Evolutionary conservation across 2,888 invertebrate species (phyloP), one percentile per base, ranked within the genome.

Genomic region (Agrotis exclamationis): DNA sequence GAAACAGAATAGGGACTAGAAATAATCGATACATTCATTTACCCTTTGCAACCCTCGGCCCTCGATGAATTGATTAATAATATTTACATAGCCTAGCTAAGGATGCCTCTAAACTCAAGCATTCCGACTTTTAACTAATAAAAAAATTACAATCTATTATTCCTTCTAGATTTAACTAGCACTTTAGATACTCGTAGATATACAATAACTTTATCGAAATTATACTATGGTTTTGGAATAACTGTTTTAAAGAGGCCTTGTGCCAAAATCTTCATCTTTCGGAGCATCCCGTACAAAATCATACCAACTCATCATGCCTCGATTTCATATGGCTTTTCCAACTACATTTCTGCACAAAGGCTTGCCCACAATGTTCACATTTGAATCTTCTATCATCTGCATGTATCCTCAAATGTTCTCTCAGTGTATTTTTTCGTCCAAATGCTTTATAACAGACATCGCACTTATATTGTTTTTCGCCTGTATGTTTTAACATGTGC

Each of bases 401-500:
- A 54, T 85, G 84, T 47, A 84, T 84, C 13, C 75, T 67, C 18
- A 86, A 16, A 70, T 85, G 84, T 20, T 84, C 74, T 18, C 39
- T 72, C 44, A 85, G 53, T 0, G 82, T 76, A 45, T 74, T 53
- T 24, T 67, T 80, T 2, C 80, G 65, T 14, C 69, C 78, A 70
- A 63, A 85, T 4, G 73, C 57, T 54, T 86, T 85, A 3, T 47
- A 28, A 45, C 85, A 85, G 1, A 86, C 47, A 7, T 66, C 78
- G 50, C 85, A 85, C 13, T 9, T 63, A 11, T 69, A 74, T 1
- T 50, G 48, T 9, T 80, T 86, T 0, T 69, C 67, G 3, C 86
- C 85, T 13, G 84, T 85, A 51, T 85, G 85, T 24, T 69, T 85
- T 6, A 78, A n/a, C 76, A 78, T 72, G 39, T 85, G 85, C 14